A percentile compares a stretch with the other conserved stretches of the same genome.
Evolutionary conservation across 2,797 vertebrate genomes (phyloP).

Genomic region (Catamblyrhynchus diadema): DNA sequence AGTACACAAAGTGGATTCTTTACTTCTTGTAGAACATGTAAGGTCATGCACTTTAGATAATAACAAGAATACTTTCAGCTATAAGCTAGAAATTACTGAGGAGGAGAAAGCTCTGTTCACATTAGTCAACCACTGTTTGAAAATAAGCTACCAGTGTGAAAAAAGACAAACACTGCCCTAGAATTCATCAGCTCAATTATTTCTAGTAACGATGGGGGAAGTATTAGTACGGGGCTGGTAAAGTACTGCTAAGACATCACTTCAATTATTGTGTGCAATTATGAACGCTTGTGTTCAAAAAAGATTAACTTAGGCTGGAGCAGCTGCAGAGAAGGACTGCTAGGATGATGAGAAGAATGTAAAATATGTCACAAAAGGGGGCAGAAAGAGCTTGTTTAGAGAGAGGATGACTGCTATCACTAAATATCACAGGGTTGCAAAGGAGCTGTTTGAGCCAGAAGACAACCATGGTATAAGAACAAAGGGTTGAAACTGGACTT

Average conservation of each 20-base stretch:
- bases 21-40: neutral
- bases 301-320: conserved; percentile 48
- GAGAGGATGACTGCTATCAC: conserved; percentile 2
- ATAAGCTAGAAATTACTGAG: neutral
- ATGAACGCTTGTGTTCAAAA: conserved; percentile 35
- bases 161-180: conserved; percentile 22
- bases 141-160: neutral
- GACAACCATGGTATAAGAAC: neutral
- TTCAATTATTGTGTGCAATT: conserved; percentile 44
- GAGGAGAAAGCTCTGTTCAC: neutral
- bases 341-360: conserved; percentile 31
- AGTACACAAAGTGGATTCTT: neutral
- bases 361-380: conserved; percentile 33
- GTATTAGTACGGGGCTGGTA: neutral
- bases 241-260: conserved; percentile 40
- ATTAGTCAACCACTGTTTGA: neutral
- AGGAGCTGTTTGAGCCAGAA: conserved; percentile 16
- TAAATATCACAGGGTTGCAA: neutral
- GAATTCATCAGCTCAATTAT: conserved; percentile 18
- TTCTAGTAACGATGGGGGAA: neutral
- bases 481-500: conserved; percentile 17
- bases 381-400: conserved; percentile 26
- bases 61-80: neutral
- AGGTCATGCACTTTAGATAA: neutral
- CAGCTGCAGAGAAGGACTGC: conserved; percentile 54